These are phyloP conservation scores for Spilosoma lubricipeda DNA, from an alignment of 2,888 invertebrate genomes.

Conservation along the genomic window DNA sequence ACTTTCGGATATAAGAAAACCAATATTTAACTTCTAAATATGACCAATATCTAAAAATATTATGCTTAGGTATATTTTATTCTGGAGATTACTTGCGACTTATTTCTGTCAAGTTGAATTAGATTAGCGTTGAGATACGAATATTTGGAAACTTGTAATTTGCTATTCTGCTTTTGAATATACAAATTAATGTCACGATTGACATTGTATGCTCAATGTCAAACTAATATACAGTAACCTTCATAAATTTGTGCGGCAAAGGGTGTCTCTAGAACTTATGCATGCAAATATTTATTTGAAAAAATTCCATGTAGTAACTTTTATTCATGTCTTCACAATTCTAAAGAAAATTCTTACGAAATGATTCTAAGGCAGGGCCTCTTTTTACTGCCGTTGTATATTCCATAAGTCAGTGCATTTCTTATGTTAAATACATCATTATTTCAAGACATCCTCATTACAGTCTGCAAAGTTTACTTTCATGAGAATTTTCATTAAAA, in stretches of 20 bases:
- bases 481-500: constrained; percentile 10
- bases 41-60: not conserved
- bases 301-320: not conserved
- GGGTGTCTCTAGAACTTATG: not conserved
- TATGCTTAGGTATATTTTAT: not conserved
- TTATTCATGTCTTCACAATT: too few relatives aligned
- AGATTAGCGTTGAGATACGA: not conserved
- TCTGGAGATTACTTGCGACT: not conserved
- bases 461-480: not conserved
- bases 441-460: not conserved
- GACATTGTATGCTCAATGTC: not conserved
- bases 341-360: too few relatives aligned
- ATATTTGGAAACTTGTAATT: not conserved
- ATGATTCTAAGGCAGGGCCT: too few relatives aligned
- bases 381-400: too few relatives aligned
- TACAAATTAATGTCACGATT: not conserved
- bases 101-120: not conserved
- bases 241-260: not conserved
- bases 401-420: not conserved
- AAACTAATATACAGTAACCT: not conserved
- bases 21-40: too few relatives aligned
- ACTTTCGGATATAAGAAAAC: too few relatives aligned
- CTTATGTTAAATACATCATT: not conserved
- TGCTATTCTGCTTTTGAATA: not conserved
- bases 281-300: not conserved